Conservation (phyloP, 2,797 vertebrate species). For the Lindbergichthys nudifrons region DNA sequence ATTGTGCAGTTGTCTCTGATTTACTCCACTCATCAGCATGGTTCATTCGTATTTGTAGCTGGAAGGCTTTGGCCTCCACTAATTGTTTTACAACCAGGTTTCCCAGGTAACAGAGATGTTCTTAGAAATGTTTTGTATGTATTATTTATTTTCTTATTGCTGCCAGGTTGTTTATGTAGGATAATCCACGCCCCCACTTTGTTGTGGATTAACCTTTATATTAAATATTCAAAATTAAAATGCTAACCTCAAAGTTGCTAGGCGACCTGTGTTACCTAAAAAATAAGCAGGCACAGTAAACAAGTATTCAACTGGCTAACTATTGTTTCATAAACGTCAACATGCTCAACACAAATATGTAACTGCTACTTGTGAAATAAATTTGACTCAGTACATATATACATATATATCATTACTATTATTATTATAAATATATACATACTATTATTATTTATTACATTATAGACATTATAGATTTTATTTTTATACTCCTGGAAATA, state of each 20-base stretch:
- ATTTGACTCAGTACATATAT: no score
- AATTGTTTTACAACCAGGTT: conserved; percentile 3
- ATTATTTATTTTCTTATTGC: background rate
- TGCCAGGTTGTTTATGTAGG: background rate
- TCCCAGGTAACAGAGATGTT: background rate
- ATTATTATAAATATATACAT: no score
- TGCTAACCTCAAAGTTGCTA: conserved; percentile 5
- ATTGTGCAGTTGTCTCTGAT: no score
- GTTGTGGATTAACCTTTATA: conserved; percentile 12
- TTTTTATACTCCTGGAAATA: no score
- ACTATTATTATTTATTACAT: no score
- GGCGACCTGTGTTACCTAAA: conserved; percentile 9
- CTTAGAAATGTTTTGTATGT: background rate
- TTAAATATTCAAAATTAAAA: background rate
- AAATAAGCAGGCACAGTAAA: background rate
- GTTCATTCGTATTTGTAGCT: background rate
- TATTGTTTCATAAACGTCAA: background rate
- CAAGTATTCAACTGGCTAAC: background rate
- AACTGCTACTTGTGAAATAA: no score
- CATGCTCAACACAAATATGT: background rate
- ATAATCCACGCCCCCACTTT: background rate
- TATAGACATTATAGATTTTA: no score
- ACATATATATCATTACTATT: no score
- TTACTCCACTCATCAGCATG: background rate
- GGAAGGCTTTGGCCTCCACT: background rate